Base-by-base conservation (phyloP, 2,888 invertebrate genomes). In the Bellardia pandia region DNA sequence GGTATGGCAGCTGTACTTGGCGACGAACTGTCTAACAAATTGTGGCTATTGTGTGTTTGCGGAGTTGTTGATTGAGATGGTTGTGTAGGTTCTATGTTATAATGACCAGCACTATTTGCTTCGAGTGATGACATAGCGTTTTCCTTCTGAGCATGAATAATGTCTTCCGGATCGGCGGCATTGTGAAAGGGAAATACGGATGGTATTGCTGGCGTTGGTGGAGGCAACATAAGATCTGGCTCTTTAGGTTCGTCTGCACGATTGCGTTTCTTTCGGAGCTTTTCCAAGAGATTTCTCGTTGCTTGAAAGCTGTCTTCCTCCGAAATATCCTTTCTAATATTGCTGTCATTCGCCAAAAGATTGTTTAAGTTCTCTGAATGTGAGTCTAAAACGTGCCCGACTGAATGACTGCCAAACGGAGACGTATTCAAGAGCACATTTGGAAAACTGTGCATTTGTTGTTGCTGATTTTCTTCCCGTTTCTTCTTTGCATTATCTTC, bases 251-350 rank as follows among this genome's bases (percentile, higher is more conserved):
- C 92, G 9, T 93, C 92, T 56, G 89, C 88, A 11, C 90, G 88
- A 51, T 90, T 92, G 0, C 92, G 90, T 84, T 93, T 93, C 95
- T 90, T 96, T 71, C 98, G 94, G 23, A 98, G 94, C 91, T 98
- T 97, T 91, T 98, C 97, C 5, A 98, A 97, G 42, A 98, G 94
- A 93, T 97, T 96, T 86, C 97, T 94, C 0, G 98, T 98, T 92
- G 97, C 98, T 88, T 97, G 95, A 0, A 97, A 96, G 90, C 96
- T 95, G 90, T 97, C 96, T 92, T 98, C 98, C 91, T 93, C 93
- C 0, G 90, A 89, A 23, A 92, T 89, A 42, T 90, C 90, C 77
- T 91, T 91, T 48, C 80, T 72, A 5, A 84, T 53, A 58, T 77
- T 78, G 40, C 48, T 88, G 6, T 80, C 89, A 3, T 88, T 86